phyloP scores from a whole-genome alignment of 53 echinoderm and acorn worm genomes.

The Luidia sarsii region DNA sequence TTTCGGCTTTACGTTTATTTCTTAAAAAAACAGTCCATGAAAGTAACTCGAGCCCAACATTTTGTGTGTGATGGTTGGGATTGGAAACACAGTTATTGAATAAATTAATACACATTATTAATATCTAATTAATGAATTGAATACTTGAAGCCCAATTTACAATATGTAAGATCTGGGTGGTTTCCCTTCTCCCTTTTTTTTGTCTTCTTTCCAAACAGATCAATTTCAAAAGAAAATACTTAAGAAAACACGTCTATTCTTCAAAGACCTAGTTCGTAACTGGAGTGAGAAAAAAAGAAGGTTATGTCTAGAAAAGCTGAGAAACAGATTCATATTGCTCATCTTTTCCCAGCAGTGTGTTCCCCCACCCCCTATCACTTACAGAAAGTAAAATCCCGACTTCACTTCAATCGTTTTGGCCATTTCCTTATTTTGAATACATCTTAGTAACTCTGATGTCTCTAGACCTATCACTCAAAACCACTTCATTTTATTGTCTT shows the following conservation, averaged over 20 bases:
- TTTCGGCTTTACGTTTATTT: no score
- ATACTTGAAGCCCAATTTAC: slow-evolving; percentile 51
- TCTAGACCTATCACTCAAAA: no score
- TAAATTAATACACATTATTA: slow-evolving; percentile 53
- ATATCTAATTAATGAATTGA: slow-evolving; percentile 32
- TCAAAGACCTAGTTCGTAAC: not conserved
- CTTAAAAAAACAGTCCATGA: slow-evolving; percentile 34
- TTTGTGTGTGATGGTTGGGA: not conserved
- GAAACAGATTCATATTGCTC: no score
- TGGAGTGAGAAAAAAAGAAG: no score
- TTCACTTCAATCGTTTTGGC: not conserved
- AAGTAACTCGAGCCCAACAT: slow-evolving; percentile 11
- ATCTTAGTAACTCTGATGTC: no score
- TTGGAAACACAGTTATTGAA: slow-evolving; percentile 1
- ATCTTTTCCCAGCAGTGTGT: no score
- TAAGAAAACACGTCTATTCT: slow-evolving; percentile 19
- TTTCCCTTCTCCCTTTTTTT: no score
- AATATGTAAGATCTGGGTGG: not conserved
- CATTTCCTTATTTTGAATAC: no score
- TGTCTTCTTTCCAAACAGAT: not conserved
- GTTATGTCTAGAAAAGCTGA: no score
- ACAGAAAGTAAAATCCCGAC: not conserved
- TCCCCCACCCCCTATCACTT: not conserved
- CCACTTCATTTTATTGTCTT: no score
- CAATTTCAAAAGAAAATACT: not conserved